Conservation (phyloP, 2,113 vertebrate species). For the Rattus rattus region DNA sequence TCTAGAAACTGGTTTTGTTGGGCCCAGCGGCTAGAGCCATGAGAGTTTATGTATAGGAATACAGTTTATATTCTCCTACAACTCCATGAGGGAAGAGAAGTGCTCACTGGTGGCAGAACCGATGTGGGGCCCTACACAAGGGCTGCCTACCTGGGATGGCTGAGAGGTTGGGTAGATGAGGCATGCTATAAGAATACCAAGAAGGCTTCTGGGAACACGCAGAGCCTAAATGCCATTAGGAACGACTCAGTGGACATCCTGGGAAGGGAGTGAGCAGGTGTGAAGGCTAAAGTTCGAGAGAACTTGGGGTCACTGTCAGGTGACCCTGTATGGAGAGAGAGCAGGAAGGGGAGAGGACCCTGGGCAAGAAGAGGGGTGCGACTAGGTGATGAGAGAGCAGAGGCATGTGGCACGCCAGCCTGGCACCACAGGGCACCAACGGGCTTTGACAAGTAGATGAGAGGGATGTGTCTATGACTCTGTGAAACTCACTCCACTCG, state of each 20-base stretch:
- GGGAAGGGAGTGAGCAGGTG: background rate
- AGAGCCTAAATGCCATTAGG: background rate
- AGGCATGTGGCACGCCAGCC: background rate
- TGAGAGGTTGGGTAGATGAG: background rate
- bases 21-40: background rate
- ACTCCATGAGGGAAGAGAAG: background rate
- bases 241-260: background rate
- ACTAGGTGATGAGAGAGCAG: background rate
- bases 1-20: background rate
- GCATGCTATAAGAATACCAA: background rate
- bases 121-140: no score
- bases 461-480: background rate
- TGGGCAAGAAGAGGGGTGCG: background rate
- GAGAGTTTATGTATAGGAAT: background rate
- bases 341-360: background rate
- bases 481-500: background rate
- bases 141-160: background rate
- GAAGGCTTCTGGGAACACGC: background rate
- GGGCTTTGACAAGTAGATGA: background rate
- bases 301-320: fast-evolving
- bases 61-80: background rate
- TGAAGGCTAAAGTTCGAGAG: background rate
- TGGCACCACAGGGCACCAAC: background rate
- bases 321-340: fast-evolving
- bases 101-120: background rate